Conservation (phyloP, 2,888 invertebrate species). For the Ectemnius continuus region DNA sequence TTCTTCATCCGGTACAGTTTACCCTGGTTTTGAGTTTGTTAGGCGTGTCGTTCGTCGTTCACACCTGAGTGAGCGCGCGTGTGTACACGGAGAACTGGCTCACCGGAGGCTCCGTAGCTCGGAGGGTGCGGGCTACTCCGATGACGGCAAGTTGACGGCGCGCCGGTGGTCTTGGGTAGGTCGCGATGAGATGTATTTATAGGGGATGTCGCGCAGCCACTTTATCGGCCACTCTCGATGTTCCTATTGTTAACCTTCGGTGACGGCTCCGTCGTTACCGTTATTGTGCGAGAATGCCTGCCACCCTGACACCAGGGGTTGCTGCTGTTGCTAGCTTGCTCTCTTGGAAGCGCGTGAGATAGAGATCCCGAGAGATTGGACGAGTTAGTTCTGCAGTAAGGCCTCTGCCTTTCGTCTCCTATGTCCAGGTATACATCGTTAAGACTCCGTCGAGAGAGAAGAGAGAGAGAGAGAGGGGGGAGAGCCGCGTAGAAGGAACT, state of each 20-base stretch:
- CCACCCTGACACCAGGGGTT: conserved; percentile 26
- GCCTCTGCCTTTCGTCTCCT: conserved; percentile 24
- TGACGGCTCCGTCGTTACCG: conserved; percentile 44
- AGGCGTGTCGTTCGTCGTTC: conserved; percentile 33
- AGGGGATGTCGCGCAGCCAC: conserved; percentile 21
- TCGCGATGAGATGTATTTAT: conserved; percentile 50
- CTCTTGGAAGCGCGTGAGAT: conserved; percentile 41
- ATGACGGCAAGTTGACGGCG: conserved; percentile 41
- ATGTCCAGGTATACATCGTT: conserved; percentile 40
- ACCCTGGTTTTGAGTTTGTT: conserved; percentile 26
- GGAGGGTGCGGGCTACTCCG: conserved; percentile 18
- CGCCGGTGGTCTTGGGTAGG: conserved; percentile 17
- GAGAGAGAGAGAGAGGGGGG: not conserved
- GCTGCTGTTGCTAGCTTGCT: not conserved
- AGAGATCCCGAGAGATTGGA: conserved; percentile 43
- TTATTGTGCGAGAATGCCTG: conserved; percentile 49
- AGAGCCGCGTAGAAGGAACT: conserved; percentile 6
- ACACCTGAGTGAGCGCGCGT: conserved; percentile 23
- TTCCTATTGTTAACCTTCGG: conserved; percentile 50
- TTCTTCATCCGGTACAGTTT: conserved; percentile 53
- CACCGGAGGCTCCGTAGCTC: too few species aligned
- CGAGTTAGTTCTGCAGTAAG: conserved; percentile 50
- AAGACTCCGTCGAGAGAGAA: conserved; percentile 31
- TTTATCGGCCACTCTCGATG: conserved; percentile 39
- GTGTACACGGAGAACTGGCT: conserved; percentile 26